Percentiles rank a stretch among this genome's conserved stretches.
Evolutionary conservation across 2,797 vertebrate species (phyloP).

Genomic region (Gymnothorax javanicus): DNA sequence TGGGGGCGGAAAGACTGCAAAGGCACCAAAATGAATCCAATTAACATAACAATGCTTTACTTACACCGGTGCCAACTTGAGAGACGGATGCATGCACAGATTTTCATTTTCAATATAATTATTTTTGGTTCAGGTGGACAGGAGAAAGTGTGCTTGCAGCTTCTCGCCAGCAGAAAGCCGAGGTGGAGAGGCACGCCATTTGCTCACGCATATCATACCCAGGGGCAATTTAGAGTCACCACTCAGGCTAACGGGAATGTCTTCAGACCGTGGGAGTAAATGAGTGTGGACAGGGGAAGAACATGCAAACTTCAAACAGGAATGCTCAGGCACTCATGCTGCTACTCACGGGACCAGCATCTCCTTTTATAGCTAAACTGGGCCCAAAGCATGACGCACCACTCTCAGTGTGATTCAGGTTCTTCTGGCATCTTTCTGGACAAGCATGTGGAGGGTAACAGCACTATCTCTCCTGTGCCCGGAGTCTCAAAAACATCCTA

Average conservation of each 20-base stretch:
- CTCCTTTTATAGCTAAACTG: background rate
- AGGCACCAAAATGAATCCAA: constrained; percentile 19
- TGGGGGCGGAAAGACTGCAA: background rate
- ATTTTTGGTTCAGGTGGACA: background rate
- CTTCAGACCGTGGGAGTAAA: too few relatives aligned
- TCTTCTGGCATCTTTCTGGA: background rate
- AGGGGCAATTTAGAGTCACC: too few relatives aligned
- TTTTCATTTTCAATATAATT: background rate
- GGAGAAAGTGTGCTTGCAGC: background rate
- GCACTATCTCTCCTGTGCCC: too few relatives aligned
- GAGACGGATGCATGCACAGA: background rate
- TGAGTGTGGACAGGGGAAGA: too few relatives aligned
- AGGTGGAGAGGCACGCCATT: too few relatives aligned
- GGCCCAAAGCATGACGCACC: background rate
- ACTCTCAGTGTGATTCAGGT: background rate
- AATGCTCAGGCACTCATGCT: background rate
- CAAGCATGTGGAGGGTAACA: too few relatives aligned
- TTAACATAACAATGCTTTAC: background rate
- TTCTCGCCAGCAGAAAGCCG: background rate
- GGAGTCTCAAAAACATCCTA: background rate
- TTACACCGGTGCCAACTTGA: background rate
- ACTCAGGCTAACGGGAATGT: too few relatives aligned
- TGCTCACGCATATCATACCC: too few relatives aligned
- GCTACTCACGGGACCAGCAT: background rate
- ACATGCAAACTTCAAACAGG: too few relatives aligned